Evolutionary conservation across 2,797 vertebrate genomes (phyloP), one percentile per base, ranked within the genome.

Genomic region (Rhinichthys osculus): DNA sequence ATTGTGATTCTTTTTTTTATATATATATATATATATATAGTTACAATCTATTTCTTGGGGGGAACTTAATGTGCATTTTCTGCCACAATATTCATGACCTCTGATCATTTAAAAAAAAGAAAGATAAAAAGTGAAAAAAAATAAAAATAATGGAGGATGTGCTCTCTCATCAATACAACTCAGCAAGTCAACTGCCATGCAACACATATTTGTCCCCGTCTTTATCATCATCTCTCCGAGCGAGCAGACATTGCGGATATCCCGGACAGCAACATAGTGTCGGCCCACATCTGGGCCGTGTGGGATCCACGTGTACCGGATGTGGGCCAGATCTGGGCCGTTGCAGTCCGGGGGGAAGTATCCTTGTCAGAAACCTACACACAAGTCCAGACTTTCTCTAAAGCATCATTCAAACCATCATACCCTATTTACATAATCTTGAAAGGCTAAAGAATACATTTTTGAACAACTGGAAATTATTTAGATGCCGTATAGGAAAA

Each of bases 21-120:
- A 67, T 7, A 33, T 38, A 21, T 40, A 40, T 71, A 47, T 47
- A 47, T 44, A 42, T 93, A 92, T 93, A 92, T 93, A 93, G 92
- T 94, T 84, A 86, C 70, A 90, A 84, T 90, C 66, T 87, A 42
- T 82, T 83, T 85, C 64, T 81, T 84, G 72, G 6, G 1, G 21
- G 91, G 9, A 21, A 7, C 93, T 93, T 93, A 94, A 91, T 93
- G 92, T 94, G 92, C 91, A 91, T 92, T 91, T 92, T 94, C 91
- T 93, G 93, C 93, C 87, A 90, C 90, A 88, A 90, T 92, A 92
- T 89, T 87, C 40, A 92, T 92, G 77, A 85, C 86, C 89, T 94
- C 91, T 90, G 90, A 92, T 92, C 88, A 90, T 90, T 92, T 89
- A 91, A 82, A 91, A 90, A 74, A 89, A 92, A 88, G 47, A 88